Conservation (phyloP, 2,888 invertebrate species). For the Notodonta dromedarius region DNA sequence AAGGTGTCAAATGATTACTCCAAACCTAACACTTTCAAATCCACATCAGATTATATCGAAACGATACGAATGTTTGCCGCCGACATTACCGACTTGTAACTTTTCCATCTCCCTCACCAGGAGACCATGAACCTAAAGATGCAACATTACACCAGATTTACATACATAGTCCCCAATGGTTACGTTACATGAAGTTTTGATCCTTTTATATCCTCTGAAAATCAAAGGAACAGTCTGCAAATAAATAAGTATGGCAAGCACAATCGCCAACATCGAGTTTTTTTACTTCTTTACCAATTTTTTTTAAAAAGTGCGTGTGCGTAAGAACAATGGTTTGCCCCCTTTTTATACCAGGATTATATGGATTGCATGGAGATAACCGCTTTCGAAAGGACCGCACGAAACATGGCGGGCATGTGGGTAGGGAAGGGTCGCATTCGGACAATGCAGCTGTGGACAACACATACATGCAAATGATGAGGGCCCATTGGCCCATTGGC, state of each 20-base stretch:
- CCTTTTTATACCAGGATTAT: slow-evolving; percentile 82
- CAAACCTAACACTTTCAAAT: too few relatives aligned
- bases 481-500: background rate
- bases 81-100: slow-evolving; percentile 48
- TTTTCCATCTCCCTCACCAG: slow-evolving; percentile 51
- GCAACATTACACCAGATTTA: slow-evolving; percentile 41
- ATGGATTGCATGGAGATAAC: slow-evolving; percentile 67
- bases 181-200: too few relatives aligned
- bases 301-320: slow-evolving; percentile 81
- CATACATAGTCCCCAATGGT: slow-evolving; percentile 18
- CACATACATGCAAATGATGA: background rate
- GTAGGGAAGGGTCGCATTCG: slow-evolving; percentile 10
- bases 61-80: slow-evolving; percentile 26
- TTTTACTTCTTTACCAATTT: slow-evolving; percentile 18
- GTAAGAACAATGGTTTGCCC: slow-evolving; percentile 85
- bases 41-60: background rate
- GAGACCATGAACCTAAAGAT: slow-evolving; percentile 50
- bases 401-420: slow-evolving; percentile 53
- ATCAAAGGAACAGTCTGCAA: too few relatives aligned
- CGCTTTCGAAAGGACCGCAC: slow-evolving; percentile 51
- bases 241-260: too few relatives aligned
- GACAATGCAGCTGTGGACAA: slow-evolving; percentile 10
- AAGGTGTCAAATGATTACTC: too few relatives aligned
- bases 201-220: too few relatives aligned
- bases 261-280: too few relatives aligned